Evolutionary conservation across 1,140 invertebrate genomes (phyloP).

Genomic region (Acyrthosiphon pisum): DNA sequence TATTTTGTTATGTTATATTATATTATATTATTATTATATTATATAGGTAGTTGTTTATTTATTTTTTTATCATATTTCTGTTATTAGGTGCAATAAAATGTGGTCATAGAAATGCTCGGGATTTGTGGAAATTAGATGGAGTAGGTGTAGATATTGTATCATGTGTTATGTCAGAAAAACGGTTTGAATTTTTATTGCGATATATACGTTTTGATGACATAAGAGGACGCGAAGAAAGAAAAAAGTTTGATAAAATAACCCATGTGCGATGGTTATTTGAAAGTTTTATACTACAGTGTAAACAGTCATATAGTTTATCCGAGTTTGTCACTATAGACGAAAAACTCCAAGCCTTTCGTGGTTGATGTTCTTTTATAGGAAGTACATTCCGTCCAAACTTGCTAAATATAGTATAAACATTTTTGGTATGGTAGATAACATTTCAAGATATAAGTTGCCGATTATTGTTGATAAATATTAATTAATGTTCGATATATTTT

Average conservation of each 20-base stretch:
- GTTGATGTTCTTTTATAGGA: too few relatives aligned
- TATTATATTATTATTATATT: constrained; percentile 13
- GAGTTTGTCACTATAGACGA: too few relatives aligned
- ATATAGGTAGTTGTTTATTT: constrained; percentile 2
- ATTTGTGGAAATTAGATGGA: constrained; percentile 42
- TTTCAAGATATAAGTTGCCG: too few relatives aligned
- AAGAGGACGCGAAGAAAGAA: constrained; percentile 31
- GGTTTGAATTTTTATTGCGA: constrained; percentile 42
- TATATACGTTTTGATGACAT: constrained; percentile 40
- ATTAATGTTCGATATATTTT: too few relatives aligned
- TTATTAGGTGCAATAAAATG: constrained; percentile 35
- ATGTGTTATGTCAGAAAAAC: constrained; percentile 44
- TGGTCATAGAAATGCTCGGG: constrained; percentile 35
- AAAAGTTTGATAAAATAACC: constrained; percentile 39
- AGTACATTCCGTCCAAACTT: too few relatives aligned
- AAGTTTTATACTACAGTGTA: constrained; percentile 61
- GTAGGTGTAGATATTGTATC: constrained; percentile 21
- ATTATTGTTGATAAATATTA: too few relatives aligned
- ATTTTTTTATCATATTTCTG: constrained; percentile 24
- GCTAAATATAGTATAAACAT: too few relatives aligned
- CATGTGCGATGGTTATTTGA: constrained; percentile 33
- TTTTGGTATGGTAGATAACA: too few relatives aligned
- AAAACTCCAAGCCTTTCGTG: too few relatives aligned
- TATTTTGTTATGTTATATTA: constrained; percentile 8
- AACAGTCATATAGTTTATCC: too few relatives aligned